These are phyloP conservation scores for Natator depressus DNA, from an alignment of 2,113 vertebrate genomes.

Conservation along the genomic window DNA sequence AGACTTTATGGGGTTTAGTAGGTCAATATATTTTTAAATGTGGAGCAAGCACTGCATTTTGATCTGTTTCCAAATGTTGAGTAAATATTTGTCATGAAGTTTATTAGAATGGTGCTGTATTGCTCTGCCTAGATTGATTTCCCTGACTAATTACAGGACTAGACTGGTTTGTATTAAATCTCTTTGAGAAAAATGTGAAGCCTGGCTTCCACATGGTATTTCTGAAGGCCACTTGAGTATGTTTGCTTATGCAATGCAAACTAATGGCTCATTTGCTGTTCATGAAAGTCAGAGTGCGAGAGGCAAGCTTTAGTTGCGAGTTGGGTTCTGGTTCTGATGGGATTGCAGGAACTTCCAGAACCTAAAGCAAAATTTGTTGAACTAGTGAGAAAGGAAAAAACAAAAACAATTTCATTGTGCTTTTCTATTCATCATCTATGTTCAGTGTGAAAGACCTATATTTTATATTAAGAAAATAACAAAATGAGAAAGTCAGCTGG, in stretches of 20 bases:
- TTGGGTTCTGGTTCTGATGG: not conserved
- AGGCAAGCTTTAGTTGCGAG: not conserved
- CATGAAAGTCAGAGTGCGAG: not conserved
- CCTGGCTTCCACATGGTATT: not conserved
- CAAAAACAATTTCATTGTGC: fast-evolving
- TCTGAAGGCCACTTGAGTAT: not conserved
- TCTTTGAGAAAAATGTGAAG: not conserved
- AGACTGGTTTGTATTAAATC: not conserved
- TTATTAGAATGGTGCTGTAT: not conserved
- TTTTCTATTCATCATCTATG: not conserved
- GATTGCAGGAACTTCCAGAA: not conserved
- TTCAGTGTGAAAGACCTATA: not conserved
- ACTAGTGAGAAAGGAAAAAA: not conserved
- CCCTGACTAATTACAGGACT: not conserved
- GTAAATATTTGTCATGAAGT: not conserved
- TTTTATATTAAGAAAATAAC: not conserved
- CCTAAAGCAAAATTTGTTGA: not conserved
- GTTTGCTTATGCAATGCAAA: not conserved
- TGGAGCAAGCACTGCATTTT: not conserved
- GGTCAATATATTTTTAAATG: not conserved
- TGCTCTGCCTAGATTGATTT: not conserved
- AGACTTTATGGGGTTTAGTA: not conserved
- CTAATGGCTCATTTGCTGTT: not conserved
- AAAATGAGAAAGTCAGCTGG: not conserved
- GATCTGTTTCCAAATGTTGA: not conserved